Base-by-base conservation (phyloP, 2,797 vertebrate genomes). In the Pseudomugil gertrudae region DNA sequence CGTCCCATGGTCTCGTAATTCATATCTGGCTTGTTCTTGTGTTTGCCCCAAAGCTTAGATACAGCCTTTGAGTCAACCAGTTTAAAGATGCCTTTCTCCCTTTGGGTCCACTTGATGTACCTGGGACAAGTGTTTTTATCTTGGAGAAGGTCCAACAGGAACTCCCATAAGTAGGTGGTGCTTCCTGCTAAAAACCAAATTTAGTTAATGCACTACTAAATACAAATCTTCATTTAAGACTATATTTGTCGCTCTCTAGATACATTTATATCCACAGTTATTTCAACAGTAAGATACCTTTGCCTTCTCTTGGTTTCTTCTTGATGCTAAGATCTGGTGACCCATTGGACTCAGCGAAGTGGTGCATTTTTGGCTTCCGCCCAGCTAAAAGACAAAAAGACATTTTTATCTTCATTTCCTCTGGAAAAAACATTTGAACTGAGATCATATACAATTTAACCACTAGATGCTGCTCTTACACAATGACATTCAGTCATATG, bases 11-110 rank as follows among this genome's bases (percentile, higher is more conserved):
- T 98, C 92, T 99, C 98, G 17, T 99, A 99, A 89, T 99, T 99
- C 98, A 99, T 99, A 88, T 99, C 98, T 2, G 98, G 98, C 74
- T 99, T 99, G 93, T 99, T 99, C 92, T 99, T 99, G 90, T 99
- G 98, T 83, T 98, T 98, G 8, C 98, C 97, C 97, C 98, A 99
- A 66, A 99, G 94, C 80, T 95, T 98, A 73, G 98, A 99, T 66
- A 99, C 97, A 0, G 96, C 98, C 90, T 99, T 99, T 0, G 98
- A 99, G 86, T 99, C 98, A 26, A 99, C 98, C 58, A 99, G 94
- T 74, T 99, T 99, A 81, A 99, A 99, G 84, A 99, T 99, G 75
- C 98, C 98, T 77, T 99, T 98, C 87, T 99, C 98, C 78, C 98
- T 93, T 90, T 99, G 97, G 13, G 97, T 99, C 97, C 98, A 99